Evolutionary conservation across 2,888 invertebrate species (phyloP), one percentile per base, ranked within the genome.

Genomic region (Cataglyphis livida): DNA sequence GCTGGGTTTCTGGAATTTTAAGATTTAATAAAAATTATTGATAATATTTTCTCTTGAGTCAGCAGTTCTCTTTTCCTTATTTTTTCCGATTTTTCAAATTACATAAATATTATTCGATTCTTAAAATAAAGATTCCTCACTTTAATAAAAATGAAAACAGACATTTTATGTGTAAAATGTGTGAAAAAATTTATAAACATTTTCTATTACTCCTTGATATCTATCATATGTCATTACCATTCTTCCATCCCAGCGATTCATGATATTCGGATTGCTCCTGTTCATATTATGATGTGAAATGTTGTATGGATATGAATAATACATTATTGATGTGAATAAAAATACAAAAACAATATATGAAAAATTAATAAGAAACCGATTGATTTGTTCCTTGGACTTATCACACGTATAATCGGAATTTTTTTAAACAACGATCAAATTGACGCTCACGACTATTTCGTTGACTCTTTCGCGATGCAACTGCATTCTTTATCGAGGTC

Each of bases 1-100:
- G 81, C 90, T 85, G n/a, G 70, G 84, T 35, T 85, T 89, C 83
- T 88, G 44, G 38, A 87, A 85, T 85, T 83, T 54, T 25, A 59
- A 10, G 10, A 44, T 54, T 54, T 76, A 65, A 59, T 59, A 12
- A 10, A 32, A 1, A 51, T 51, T 7, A 71, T 32, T 35, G 57
- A 21, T 75, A 68, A 68, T 65, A 3, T 70, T 81, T 51, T 7
- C 44, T 32, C 38, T 35, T 7, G 28, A 54, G 15, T 44, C 78
- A 41, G 2, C 21, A 66, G n/a, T 28, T 70, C 41, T 44, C 7
- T 32, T 32, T 12, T 25, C 12, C 25, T 68, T 21, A 57, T 21
- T 6, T 51, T 59, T 59, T 66, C 44, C 3, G 25, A n/a, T 32
- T 54, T 21, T 18, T 75, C 21, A 32, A 32, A 61, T 74, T 28